phyloP scores from a whole-genome alignment of 2,888 invertebrate genomes.

The Drosophila niveifrons region DNA sequence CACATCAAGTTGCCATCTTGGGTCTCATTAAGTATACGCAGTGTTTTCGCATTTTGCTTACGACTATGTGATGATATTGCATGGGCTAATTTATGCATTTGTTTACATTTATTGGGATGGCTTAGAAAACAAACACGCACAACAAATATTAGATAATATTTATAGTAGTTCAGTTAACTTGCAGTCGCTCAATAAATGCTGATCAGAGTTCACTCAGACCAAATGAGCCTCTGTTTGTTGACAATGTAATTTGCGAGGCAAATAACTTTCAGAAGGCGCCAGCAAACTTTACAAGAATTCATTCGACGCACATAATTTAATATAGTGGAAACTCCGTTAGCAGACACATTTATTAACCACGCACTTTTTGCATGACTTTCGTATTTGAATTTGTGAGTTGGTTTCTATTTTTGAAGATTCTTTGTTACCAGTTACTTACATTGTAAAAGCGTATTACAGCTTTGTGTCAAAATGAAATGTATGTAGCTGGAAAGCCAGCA shows the following conservation, averaged over 20 bases:
- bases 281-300: conserved; percentile 29
- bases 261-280: conserved; percentile 44
- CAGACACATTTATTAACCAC: not conserved
- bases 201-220: conserved; percentile 34
- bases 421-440: too few species aligned
- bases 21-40: conserved; percentile 2
- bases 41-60: conserved; percentile 11
- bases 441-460: too few species aligned
- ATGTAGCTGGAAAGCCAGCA: too few species aligned
- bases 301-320: conserved; percentile 45
- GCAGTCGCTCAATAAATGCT: conserved; percentile 56
- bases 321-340: conserved; percentile 5
- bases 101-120: conserved; percentile 37
- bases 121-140: conserved; percentile 8
- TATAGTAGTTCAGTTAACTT: conserved; percentile 41
- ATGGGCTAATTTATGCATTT: conserved; percentile 47
- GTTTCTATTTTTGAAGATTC: too few species aligned
- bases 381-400: too few species aligned
- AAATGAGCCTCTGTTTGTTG: conserved; percentile 26
- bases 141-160: conserved; percentile 30
- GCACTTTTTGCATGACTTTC: too few species aligned
- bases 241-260: not conserved
- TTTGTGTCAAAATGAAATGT: too few species aligned
- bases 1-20: not conserved
- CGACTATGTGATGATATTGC: conserved; percentile 10